Evolutionary conservation across 1,140 invertebrate species (phyloP).

Genomic region (Anoplolepis gracilipes): DNA sequence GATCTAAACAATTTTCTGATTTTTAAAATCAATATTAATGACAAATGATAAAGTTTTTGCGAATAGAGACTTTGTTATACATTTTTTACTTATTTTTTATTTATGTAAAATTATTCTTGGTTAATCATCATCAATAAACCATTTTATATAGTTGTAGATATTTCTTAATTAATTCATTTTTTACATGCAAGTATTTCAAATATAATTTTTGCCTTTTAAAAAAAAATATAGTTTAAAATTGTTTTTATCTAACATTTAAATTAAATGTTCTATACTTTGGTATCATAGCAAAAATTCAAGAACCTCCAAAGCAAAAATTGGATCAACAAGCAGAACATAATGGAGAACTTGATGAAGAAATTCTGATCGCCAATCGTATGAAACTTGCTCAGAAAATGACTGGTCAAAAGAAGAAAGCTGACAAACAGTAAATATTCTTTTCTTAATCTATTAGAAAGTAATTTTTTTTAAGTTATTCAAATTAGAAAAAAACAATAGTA

Average conservation of each 20-base stretch:
- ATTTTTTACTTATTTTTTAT: not conserved
- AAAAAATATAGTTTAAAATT: not conserved
- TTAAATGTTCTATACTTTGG: slow-evolving; percentile 30
- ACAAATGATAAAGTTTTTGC: not conserved
- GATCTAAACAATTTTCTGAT: too few relatives aligned
- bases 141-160: not conserved
- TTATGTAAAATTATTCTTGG: not conserved
- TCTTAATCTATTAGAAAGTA: not conserved
- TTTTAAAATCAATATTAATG: too few relatives aligned
- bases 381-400: slow-evolving; percentile 91
- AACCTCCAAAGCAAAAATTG: slow-evolving; percentile 85
- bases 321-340: slow-evolving; percentile 81
- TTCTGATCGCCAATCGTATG: slow-evolving; percentile 89
- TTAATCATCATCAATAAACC: not conserved
- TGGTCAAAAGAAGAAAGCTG: slow-evolving; percentile 87
- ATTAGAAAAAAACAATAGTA: not conserved
- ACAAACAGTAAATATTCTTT: slow-evolving; percentile 85
- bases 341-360: slow-evolving; percentile 87
- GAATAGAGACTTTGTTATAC: not conserved
- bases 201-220: not conserved
- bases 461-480: not conserved
- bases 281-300: slow-evolving; percentile 86
- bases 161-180: not conserved
- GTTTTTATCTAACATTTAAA: not conserved
- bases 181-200: not conserved